These are phyloP conservation scores for Papilio polytes DNA, from an alignment of 1,140 invertebrate genomes.

Conservation along the genomic window DNA sequence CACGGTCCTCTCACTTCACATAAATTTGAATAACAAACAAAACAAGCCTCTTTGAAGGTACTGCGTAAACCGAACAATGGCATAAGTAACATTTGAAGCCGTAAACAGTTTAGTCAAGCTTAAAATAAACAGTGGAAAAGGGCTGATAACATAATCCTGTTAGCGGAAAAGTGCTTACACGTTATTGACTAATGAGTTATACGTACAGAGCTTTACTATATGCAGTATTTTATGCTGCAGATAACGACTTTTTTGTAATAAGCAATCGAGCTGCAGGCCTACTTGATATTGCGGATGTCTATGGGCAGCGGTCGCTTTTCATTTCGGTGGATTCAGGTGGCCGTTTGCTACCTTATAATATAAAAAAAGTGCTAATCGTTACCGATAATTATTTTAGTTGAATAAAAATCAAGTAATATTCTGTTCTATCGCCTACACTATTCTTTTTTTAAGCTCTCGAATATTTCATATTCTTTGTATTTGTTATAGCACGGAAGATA, in stretches of 20 bases:
- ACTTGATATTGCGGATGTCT: too few species aligned
- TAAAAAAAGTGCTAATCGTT: too few species aligned
- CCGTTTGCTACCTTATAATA: too few species aligned
- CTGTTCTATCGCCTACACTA: too few species aligned
- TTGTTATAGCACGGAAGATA: constrained; percentile 89
- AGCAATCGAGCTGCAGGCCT: not conserved
- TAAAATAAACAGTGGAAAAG: not conserved
- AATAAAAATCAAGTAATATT: too few species aligned
- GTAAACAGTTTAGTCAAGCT: not conserved
- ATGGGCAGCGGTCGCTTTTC: too few species aligned
- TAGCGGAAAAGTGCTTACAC: not conserved
- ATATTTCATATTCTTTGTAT: not conserved
- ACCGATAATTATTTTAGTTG: too few species aligned
- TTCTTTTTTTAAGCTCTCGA: not conserved
- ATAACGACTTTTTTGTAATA: constrained; percentile 2
- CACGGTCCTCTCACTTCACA: not conserved
- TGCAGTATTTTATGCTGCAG: not conserved
- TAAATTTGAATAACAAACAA: not conserved
- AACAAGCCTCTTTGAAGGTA: not conserved
- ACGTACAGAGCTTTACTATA: not conserved
- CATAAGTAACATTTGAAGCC: not conserved
- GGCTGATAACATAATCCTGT: not conserved
- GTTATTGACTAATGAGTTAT: not conserved
- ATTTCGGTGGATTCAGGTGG: too few species aligned
- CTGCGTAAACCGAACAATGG: not conserved